Base-by-base conservation (phyloP, 2,888 invertebrate species). In the Incurvaria masculella region DNA sequence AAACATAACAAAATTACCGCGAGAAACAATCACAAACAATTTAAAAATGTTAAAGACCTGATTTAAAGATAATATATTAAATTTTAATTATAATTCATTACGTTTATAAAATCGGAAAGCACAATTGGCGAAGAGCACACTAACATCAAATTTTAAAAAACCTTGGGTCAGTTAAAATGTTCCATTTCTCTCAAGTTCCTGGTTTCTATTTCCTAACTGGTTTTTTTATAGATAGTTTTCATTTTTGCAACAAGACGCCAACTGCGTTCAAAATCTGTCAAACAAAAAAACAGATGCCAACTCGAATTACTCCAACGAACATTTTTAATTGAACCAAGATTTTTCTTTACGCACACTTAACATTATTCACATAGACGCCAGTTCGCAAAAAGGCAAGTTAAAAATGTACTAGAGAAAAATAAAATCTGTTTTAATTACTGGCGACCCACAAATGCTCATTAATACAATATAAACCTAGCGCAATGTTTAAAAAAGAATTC, bases 1-100 rank as follows among this genome's bases (percentile, higher is more conserved):
- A 52, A 23, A 21, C 42, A 46, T 52, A 49, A 53, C 52, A 55
- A 53, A 54, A 55, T 50, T 47, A 51, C 47, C 48, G 11, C 18
- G 19, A 33, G 8, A 27, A 11, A 27, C n/a, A 2, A 21, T 18
- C 44, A 40, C 21, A 19, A 18, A 27, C 26, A 23, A 27, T 45
- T 11, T n/a, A 33, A 19, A n/a, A 21, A 11, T 48, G 21, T 49
- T 45, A 40, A 52, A 57, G 56, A 59, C 46, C 58, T 54, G 51
- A 57, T 56, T 53, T 55, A 47, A 49, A 42, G 46, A 59, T 51
- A 23, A 53, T 49, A 52, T 58, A 60, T 58, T 55, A 55, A 50
- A 55, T 58, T 58, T 59, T 39, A 21, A 45, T 45, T 21, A 39
- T 21, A 27, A 27, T 21, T 45, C 45, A 45, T 45, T 39, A 45